Conservation (phyloP, 2,888 invertebrate genomes). For the Adelphocoris suturalis region DNA sequence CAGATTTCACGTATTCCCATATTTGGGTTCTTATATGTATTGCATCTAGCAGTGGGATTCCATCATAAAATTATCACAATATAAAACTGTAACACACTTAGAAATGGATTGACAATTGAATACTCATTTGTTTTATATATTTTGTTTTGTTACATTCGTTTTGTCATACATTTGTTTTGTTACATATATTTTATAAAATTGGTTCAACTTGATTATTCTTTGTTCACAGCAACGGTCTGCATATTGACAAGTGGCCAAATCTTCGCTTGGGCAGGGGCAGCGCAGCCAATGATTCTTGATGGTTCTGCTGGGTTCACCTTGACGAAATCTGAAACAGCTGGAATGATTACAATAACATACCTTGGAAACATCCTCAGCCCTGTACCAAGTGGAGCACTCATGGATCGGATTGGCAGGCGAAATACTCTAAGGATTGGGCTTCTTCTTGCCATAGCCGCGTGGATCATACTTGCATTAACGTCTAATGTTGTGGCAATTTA, state of each 20-base stretch:
- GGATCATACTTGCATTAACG: constrained; percentile 1
- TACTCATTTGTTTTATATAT: too few relatives aligned
- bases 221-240: neutral
- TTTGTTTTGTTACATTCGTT: too few relatives aligned
- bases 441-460: constrained; percentile 75
- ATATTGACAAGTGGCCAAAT: neutral
- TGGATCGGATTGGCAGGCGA: constrained; percentile 82
- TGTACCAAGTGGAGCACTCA: constrained; percentile 80
- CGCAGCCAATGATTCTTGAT: neutral
- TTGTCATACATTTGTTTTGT: too few relatives aligned
- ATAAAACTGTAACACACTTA: too few relatives aligned
- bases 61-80: too few relatives aligned
- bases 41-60: too few relatives aligned
- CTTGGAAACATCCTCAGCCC: constrained; percentile 75
- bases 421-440: constrained; percentile 78
- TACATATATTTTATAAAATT: too few relatives aligned
- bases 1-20: too few relatives aligned
- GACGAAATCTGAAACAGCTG: neutral
- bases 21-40: too few relatives aligned
- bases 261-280: neutral
- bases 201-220: neutral
- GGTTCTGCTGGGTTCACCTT: neutral
- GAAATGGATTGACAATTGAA: too few relatives aligned
- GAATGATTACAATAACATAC: constrained; percentile 60
- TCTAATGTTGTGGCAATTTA: constrained; percentile 33